Base-by-base conservation (phyloP, 2,888 invertebrate species). In the Ormyrus labotus region DNA sequence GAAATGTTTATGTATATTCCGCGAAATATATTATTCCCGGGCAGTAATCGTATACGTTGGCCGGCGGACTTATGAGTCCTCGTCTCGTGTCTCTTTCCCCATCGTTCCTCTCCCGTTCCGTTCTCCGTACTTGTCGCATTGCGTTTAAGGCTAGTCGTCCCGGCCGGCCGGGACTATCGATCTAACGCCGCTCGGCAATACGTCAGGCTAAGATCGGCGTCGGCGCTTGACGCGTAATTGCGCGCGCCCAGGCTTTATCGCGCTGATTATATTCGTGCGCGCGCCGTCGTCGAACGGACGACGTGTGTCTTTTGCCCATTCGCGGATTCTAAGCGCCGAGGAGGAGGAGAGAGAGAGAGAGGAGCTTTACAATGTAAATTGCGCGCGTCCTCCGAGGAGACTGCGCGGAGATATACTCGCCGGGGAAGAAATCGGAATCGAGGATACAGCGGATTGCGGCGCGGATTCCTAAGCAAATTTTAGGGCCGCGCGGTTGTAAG, bases 1-100 rank as follows among this genome's bases (percentile, higher is more conserved):
- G 80, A 82, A 82, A 82, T 80, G 82, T 80, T 82, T 80, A 80
- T 82, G 82, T 77, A 82, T 77, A 73, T 67, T 65, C 60, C 58
- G 58, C 67, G 65, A 74, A 73, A 47, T 67, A 75, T 67, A 80
- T 34, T 73, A 76, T 68, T 55, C 13, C 61, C 48, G 19, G 8
- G 74, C 55, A 61, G 65, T 78, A 81, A 81, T 82, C 77, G 76
- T 82, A 80, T 82, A 82, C 76, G 77, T 73, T 72, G 61, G 65
- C 47, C 51, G 34, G 55, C 60, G 60, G 60, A 75, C 79, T 82
- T 82, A 80, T 69, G 77, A 82, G 81, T 64, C 77, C 47, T 9
- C 75, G 19, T 60, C 61, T 63, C 19, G 50, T 61, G 51, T 19
- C 70, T 45, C 13, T 60, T 57, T 55, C 57, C 57, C 45, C 69